Conservation (phyloP, 2,113 vertebrate species). For the Salvelinus alpinus region DNA sequence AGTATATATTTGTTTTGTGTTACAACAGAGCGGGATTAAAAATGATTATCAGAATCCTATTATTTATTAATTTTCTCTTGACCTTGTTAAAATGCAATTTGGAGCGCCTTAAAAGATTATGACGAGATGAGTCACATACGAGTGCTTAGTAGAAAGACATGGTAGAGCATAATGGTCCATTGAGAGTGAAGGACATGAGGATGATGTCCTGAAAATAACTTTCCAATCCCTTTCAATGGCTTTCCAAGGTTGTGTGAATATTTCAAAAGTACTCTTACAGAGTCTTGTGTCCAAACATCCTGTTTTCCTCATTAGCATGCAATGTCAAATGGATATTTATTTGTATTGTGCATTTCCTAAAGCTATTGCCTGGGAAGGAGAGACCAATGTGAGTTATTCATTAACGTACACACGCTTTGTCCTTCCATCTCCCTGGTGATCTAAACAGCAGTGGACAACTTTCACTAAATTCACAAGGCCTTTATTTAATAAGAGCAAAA, state of each 20-base stretch:
- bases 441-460: no score
- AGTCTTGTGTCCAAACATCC: no score
- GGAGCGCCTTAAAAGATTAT: slow-evolving; percentile 64
- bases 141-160: slow-evolving; percentile 32
- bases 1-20: slow-evolving; percentile 41
- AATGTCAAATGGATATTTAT: no score
- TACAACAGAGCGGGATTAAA: slow-evolving; percentile 46
- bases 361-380: slow-evolving; percentile 36
- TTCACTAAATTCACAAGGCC: no score
- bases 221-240: slow-evolving; percentile 41
- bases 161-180: slow-evolving; percentile 31
- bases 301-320: no score
- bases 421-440: no score
- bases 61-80: slow-evolving; percentile 57
- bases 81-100: slow-evolving; percentile 66
- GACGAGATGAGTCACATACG: slow-evolving; percentile 54
- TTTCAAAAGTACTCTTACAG: not conserved
- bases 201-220: slow-evolving; percentile 35
- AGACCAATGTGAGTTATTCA: no score
- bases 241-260: slow-evolving; percentile 23
- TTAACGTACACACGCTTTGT: no score
- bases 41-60: slow-evolving; percentile 57
- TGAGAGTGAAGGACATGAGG: slow-evolving; percentile 16
- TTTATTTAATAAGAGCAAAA: no score
- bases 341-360: no score